Percentiles rank a stretch among this genome's conserved stretches.
Conservation (phyloP, 1,140 invertebrate species). For the Tribolium madens region DNA sequence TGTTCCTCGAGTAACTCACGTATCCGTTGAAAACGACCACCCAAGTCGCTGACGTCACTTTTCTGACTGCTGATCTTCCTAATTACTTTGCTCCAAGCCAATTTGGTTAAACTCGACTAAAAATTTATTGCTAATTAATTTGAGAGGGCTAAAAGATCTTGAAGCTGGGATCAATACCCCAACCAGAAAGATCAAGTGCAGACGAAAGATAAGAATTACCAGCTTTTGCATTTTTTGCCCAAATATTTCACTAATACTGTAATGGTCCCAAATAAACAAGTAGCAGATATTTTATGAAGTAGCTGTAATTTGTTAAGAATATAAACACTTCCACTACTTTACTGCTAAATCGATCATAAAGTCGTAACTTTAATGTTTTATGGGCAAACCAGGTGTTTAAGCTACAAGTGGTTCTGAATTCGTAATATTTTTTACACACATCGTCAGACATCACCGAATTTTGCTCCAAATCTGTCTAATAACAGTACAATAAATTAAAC, state of each 20-base stretch:
- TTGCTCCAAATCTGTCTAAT: not conserved
- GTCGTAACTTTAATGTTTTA: conserved; percentile 63
- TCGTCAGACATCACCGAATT: not conserved
- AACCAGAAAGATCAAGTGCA: too few relatives aligned
- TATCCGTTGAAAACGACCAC: conserved; percentile 49
- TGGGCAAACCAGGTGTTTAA: conserved; percentile 58
- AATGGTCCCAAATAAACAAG: conserved; percentile 22
- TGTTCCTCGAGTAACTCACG: conserved; percentile 40
- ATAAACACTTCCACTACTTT: conserved; percentile 62
- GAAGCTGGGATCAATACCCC: conserved; percentile 4
- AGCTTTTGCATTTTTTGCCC: not conserved
- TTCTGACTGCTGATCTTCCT: conserved; percentile 50
- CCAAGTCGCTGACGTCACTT: conserved; percentile 53
- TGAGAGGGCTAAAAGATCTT: not conserved
- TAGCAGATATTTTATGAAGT: conserved; percentile 53
- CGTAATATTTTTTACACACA: conserved; percentile 40
- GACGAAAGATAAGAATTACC: not conserved
- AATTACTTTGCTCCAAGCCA: conserved; percentile 48
- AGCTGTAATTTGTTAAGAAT: conserved; percentile 61
- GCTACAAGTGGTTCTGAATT: conserved; percentile 57
- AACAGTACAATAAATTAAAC: not conserved
- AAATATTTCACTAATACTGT: conserved; percentile 12
- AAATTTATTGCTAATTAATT: conserved; percentile 57
- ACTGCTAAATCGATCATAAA: conserved; percentile 63
- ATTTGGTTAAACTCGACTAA: conserved; percentile 43